Base-by-base conservation (phyloP, 2,888 invertebrate species). In the Callyntrura sp. region DNA sequence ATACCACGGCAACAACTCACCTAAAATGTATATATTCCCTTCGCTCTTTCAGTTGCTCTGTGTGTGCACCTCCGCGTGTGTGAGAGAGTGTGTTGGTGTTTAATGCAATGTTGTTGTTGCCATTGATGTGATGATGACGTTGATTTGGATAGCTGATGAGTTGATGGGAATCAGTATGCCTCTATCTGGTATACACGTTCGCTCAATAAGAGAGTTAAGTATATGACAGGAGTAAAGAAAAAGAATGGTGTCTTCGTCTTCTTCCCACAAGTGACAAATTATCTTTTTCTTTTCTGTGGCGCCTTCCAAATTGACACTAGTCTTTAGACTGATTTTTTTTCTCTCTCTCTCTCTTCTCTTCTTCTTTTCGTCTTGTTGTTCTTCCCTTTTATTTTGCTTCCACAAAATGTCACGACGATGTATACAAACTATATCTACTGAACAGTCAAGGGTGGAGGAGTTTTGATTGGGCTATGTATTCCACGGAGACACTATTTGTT, bases 281-380 rank as follows among this genome's bases (percentile, higher is more conserved):
- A 91, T 91, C 87, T 86, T 85, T 90, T 90, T 90, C 90, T 90
- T 88, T 81, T 90, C 81, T 90, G 83, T 91, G 91, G 91, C 91
- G 91, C 91, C 91, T 90, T 91, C 86, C 87, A 86, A 91, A 91
- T 91, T 91, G 91, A 91, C 91, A 91, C 91, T 91, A 90, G 91
- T 91, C 91, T 91, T 91, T 88, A 87, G 83, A 89, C 60, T 76
- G 70, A 78, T 78, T 89, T 86, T 85, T 84, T 82, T 17, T 51
- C 35, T 90, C 48, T 73, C 35, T 84, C 45, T 82, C 25, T 51
- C 51, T 90, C 48, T 73, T 84, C 45, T 76, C 45, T 14, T 60
- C n/a, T n/a, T 48, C 62, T 84, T 25, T 48, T 55, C 70, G 35
- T 68, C 51, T 86, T 78, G 23, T 35, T 82, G n/a, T 65, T 51